Percentiles rank a stretch among this genome's conserved stretches.
Conservation (phyloP, 2,113 vertebrate genomes). For the Leptosomus discolor region DNA sequence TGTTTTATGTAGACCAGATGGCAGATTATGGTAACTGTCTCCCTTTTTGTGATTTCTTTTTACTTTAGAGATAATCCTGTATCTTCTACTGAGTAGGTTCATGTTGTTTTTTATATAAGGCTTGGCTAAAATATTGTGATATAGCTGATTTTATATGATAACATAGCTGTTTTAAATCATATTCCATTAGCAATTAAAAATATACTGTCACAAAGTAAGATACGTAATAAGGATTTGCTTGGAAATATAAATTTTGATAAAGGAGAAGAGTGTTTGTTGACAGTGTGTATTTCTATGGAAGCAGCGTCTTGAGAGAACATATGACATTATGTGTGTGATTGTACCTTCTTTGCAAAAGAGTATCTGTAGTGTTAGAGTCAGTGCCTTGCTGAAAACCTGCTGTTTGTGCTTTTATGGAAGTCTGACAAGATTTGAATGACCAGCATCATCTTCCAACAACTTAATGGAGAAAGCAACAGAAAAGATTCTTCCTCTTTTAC, state of each 20-base stretch:
- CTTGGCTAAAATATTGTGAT: not conserved
- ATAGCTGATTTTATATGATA: not conserved
- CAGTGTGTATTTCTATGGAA: not conserved
- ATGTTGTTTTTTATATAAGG: not conserved
- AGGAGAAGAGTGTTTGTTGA: not conserved
- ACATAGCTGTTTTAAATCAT: not conserved
- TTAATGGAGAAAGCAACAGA: not conserved
- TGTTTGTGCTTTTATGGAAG: not conserved
- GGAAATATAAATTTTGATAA: not conserved
- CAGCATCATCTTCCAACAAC: not conserved
- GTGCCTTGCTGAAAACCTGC: not conserved
- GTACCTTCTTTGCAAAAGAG: not conserved
- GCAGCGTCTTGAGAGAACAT: not conserved
- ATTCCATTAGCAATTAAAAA: not conserved
- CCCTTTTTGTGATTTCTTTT: not conserved
- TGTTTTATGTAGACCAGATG: not conserved
- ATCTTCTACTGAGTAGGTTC: not conserved
- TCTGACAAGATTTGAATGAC: not conserved
- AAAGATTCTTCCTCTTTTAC: not conserved
- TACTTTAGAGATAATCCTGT: not conserved
- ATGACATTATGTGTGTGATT: not conserved
- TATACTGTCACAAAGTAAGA: not conserved
- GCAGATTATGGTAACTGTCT: not conserved
- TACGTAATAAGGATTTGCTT: not conserved
- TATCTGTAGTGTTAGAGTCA: not conserved